These are phyloP conservation scores for Loriculus beryllinus DNA, from an alignment of 2,797 vertebrate genomes.

Conservation along the genomic window DNA sequence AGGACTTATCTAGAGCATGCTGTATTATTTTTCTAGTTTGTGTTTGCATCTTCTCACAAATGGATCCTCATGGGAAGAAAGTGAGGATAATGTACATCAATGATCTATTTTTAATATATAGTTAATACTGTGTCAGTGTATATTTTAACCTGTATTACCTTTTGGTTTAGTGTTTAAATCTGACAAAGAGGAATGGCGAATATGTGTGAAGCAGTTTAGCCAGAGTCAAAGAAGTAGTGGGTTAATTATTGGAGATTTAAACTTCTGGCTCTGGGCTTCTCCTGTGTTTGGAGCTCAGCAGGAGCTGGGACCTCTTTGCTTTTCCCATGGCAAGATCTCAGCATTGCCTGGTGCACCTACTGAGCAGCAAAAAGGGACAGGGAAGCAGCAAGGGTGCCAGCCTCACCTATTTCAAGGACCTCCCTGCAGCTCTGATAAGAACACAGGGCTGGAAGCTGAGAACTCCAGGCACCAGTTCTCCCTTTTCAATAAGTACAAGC, in stretches of 20 bases:
- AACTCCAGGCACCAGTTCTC: neutral
- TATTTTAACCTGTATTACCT: neutral
- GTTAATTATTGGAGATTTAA: neutral
- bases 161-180: neutral
- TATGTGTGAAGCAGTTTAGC: neutral
- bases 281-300: neutral
- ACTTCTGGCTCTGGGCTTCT: neutral
- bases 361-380: neutral
- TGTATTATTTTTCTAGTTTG: neutral
- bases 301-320: neutral
- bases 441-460: neutral
- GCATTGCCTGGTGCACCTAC: neutral
- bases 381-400: neutral
- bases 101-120: neutral
- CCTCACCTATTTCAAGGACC: neutral
- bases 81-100: neutral
- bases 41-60: no score
- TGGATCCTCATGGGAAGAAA: no score
- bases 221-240: neutral
- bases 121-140: neutral
- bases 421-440: neutral
- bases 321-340: neutral
- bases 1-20: neutral
- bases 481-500: neutral
- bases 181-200: neutral